phyloP scores from a whole-genome alignment of 2,888 invertebrate genomes.

The Nycteola revayana region DNA sequence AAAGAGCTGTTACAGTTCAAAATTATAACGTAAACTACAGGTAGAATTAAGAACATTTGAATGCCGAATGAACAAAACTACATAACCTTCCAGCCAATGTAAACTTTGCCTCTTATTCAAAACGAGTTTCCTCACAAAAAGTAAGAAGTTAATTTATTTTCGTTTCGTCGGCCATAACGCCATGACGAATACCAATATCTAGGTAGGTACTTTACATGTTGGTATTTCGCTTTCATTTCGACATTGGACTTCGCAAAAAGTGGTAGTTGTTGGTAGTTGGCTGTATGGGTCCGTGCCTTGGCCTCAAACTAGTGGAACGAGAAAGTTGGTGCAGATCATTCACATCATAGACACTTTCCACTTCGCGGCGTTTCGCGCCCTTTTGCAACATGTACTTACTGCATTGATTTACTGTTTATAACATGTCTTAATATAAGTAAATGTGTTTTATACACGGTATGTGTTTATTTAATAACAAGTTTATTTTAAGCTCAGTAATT shows the following conservation, averaged over 20 bases:
- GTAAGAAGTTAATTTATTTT: slow-evolving; percentile 15
- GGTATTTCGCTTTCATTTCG: slow-evolving; percentile 42
- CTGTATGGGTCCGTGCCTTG: slow-evolving; percentile 25
- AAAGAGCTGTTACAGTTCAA: no score
- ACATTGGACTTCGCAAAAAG: slow-evolving; percentile 36
- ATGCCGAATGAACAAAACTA: no score
- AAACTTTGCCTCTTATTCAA: slow-evolving; percentile 2
- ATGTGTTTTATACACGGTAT: no score
- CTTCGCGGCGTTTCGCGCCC: not conserved
- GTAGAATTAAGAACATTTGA: no score
- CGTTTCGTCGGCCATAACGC: slow-evolving; percentile 11
- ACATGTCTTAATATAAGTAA: no score
- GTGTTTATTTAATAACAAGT: no score
- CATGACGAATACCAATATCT: slow-evolving; percentile 22
- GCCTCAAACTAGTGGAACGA: slow-evolving; percentile 38
- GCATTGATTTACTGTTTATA: no score
- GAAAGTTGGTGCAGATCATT: slow-evolving; percentile 37
- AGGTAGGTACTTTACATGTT: slow-evolving; percentile 19
- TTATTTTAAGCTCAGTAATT: no score
- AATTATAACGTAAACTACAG: no score
- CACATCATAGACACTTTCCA: slow-evolving; percentile 25
- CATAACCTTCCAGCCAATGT: no score
- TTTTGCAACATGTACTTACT: no score
- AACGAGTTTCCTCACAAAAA: slow-evolving; percentile 14
- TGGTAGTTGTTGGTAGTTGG: slow-evolving; percentile 16